Evolutionary conservation across 2,888 invertebrate species (phyloP).

Genomic region (Glyphotaelius pellucidus): DNA sequence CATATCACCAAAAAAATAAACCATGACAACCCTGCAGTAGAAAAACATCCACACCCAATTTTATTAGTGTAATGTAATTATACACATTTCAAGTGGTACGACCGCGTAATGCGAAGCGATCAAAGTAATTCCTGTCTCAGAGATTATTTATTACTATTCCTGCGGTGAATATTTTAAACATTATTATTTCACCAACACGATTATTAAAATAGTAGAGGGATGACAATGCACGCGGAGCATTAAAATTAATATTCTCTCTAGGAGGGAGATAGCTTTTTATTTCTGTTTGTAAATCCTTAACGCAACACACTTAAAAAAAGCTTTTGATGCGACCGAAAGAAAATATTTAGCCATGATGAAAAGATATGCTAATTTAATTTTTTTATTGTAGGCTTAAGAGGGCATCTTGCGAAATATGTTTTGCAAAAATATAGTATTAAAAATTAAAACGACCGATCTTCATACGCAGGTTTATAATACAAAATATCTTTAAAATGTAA

Average conservation of each 20-base stretch:
- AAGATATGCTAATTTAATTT: constrained; percentile 25
- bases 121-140: constrained; percentile 34
- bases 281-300: constrained; percentile 4
- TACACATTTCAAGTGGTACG: constrained; percentile 40
- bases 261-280: constrained; percentile 22
- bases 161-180: constrained; percentile 47
- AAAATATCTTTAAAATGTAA: no score
- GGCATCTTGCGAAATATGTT: background rate
- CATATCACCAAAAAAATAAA: background rate
- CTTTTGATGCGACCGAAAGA: constrained; percentile 2
- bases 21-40: constrained; percentile 15
- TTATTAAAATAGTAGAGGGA: constrained; percentile 56
- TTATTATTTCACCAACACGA: constrained; percentile 46
- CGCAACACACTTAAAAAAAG: constrained; percentile 8
- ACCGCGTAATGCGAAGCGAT: constrained; percentile 39
- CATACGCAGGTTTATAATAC: background rate
- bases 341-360: constrained; percentile 16
- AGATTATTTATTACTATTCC: constrained; percentile 53
- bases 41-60: background rate
- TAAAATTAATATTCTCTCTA: constrained; percentile 14
- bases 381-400: background rate
- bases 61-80: constrained; percentile 37
- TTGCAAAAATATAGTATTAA: background rate
- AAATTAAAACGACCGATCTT: background rate
- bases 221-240: constrained; percentile 36